These are phyloP conservation scores for Psix sp. DNA, from an alignment of 1,140 invertebrate species.

Conservation along the genomic window DNA sequence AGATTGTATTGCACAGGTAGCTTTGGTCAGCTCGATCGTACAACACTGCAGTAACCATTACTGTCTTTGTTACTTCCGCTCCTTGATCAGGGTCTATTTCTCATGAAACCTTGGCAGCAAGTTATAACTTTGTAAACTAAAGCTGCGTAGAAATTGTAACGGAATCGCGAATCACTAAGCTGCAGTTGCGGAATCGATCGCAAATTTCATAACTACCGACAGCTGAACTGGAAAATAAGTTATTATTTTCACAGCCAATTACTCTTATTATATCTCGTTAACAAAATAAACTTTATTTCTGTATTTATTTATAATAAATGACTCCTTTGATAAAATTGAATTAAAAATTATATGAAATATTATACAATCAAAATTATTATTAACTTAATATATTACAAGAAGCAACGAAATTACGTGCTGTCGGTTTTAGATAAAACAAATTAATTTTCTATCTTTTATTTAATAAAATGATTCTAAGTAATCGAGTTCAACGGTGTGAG, in stretches of 20 bases:
- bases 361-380: too few species aligned
- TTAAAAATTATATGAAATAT: too few species aligned
- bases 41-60: conserved; percentile 36
- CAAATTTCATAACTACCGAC: conserved; percentile 53
- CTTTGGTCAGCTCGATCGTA: conserved; percentile 45
- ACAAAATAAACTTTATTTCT: conserved; percentile 22
- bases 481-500: too few species aligned
- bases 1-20: conserved; percentile 19
- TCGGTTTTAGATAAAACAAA: too few species aligned
- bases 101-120: conserved; percentile 50
- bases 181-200: conserved; percentile 44
- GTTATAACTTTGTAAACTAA: conserved; percentile 56
- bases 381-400: too few species aligned
- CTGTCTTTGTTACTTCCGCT: conserved; percentile 52
- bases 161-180: conserved; percentile 58
- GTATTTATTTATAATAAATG: conserved; percentile 11
- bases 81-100: conserved; percentile 54
- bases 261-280: conserved; percentile 34
- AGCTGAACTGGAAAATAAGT: conserved; percentile 52
- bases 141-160: conserved; percentile 52
- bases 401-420: too few species aligned
- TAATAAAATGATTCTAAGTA: too few species aligned
- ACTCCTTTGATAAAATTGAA: too few species aligned
- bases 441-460: too few species aligned
- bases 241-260: conserved; percentile 43